Evolutionary conservation across 2,797 vertebrate species (phyloP).

Genomic region (Sphenodon punctatus): DNA sequence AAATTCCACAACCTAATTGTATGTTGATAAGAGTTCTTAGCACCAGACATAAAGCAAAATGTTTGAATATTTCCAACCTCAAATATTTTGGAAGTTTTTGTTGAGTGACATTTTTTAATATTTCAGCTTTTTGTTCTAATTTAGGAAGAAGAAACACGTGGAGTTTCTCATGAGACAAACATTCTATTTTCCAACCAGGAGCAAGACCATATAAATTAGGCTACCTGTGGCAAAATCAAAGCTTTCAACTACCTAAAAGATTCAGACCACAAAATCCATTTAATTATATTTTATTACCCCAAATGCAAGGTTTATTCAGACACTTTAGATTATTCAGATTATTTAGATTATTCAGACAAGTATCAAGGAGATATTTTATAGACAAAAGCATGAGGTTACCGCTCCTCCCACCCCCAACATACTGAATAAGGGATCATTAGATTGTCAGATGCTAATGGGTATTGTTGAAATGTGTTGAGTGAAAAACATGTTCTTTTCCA

Average conservation of each 20-base stretch:
- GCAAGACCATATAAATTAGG: neutral
- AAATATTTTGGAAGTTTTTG: no score
- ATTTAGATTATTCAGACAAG: neutral
- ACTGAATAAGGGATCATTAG: neutral
- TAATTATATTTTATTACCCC: neutral
- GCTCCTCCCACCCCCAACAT: neutral
- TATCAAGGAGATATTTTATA: neutral
- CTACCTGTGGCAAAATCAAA: constrained; percentile 15
- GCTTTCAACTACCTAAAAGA: neutral
- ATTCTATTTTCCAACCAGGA: no score
- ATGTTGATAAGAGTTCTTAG: no score
- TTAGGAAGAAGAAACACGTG: no score
- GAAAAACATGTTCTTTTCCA: neutral
- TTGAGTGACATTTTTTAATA: no score
- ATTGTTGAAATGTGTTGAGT: neutral
- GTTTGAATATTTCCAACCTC: no score
- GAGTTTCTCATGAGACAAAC: no score
- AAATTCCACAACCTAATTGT: no score
- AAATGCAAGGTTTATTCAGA: constrained; percentile 4
- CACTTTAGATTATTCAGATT: no score
- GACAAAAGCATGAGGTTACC: neutral
- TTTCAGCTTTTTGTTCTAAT: no score
- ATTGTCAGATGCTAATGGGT: neutral
- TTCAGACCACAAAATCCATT: neutral
- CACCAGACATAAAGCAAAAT: no score